Evolutionary conservation across 2,113 vertebrate species (phyloP), one percentile per base, ranked within the genome.

Genomic region (Probosciger aterrimus): DNA sequence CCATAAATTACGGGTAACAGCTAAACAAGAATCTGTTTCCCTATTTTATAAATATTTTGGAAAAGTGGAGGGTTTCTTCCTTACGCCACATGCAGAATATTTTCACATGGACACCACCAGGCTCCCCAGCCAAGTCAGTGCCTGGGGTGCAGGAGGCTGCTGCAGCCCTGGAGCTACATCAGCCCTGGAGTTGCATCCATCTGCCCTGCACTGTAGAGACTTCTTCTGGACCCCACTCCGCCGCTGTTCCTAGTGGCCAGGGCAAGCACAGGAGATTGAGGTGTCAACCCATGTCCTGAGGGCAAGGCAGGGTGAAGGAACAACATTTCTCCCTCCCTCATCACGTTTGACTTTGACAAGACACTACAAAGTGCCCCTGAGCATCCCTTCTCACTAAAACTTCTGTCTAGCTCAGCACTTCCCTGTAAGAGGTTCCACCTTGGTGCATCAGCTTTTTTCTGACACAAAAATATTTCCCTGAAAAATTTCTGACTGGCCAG

Each of bases 381-480:
- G 37, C 44, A 77, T 59, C 49, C 19, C 19, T 53, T 92, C 46
- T 63, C 60, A 67, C 22, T 9, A 59, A 83, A 90, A 74, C 15
- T 57, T 69, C 65, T 73, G 18, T 57, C 63, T 53, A 59, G 27
- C 37, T 90, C 88, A 95, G 76, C 80, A 55, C 83, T 90, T 81
- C 33, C 41, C 31, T 67, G 37, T 88, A 69, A 90, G 27, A 43
- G 4, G 28, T 69, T 93, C 46, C 31, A 63, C 25, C 23, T 64
- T 0, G 0, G 28, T 81, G 44, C 18, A 74, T 92, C 80, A 94
- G 82, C 80, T 81, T 41, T 92, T 86, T 91, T 70, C 80, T 88
- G 82, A 88, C 53, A 86, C 11, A 74, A 81, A 90, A 90, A 78
- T 90, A 83, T 90, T 83, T 86, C 49, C 15, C 23, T 46, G 53